phyloP scores from a whole-genome alignment of 2,888 invertebrate genomes.

The Nycteola revayana region DNA sequence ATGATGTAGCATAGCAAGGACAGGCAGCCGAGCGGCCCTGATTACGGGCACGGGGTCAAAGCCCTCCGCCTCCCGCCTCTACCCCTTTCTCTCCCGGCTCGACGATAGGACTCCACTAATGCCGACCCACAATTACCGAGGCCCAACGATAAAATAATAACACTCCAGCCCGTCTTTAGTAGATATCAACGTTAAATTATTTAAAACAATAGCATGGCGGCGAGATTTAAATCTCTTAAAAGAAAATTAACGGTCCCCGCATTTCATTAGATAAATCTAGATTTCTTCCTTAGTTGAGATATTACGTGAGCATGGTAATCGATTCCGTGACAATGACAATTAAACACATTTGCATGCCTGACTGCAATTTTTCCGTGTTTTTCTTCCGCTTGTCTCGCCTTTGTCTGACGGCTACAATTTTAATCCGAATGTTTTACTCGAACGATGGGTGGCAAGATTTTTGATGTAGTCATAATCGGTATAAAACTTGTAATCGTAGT shows the following conservation, averaged over 20 bases:
- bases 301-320: slow-evolving; percentile 28
- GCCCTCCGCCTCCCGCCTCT: slow-evolving; percentile 41
- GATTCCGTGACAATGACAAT: slow-evolving; percentile 53
- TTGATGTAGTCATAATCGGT: background rate
- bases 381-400: slow-evolving; percentile 58
- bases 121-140: slow-evolving; percentile 34
- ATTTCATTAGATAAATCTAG: slow-evolving; percentile 13
- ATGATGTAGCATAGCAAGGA: slow-evolving; percentile 18
- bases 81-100: slow-evolving; percentile 25
- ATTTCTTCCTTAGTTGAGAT: slow-evolving; percentile 22
- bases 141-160: slow-evolving; percentile 24
- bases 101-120: slow-evolving; percentile 33
- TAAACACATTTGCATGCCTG: slow-evolving; percentile 59
- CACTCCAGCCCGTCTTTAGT: slow-evolving; percentile 18
- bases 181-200: slow-evolving; percentile 18
- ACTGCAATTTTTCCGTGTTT: slow-evolving; percentile 42
- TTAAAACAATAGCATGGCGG: slow-evolving; percentile 13
- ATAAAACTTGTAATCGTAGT: slow-evolving; percentile 25
- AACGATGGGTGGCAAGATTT: too few species aligned
- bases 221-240: slow-evolving; percentile 1
- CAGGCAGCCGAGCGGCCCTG: slow-evolving; percentile 38
- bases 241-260: slow-evolving; percentile 2
- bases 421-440: too few species aligned
- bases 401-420: slow-evolving; percentile 42
- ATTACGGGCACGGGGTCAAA: slow-evolving; percentile 61